These are phyloP conservation scores for Drosophila orosa DNA, from an alignment of 1,140 invertebrate genomes.

Conservation along the genomic window DNA sequence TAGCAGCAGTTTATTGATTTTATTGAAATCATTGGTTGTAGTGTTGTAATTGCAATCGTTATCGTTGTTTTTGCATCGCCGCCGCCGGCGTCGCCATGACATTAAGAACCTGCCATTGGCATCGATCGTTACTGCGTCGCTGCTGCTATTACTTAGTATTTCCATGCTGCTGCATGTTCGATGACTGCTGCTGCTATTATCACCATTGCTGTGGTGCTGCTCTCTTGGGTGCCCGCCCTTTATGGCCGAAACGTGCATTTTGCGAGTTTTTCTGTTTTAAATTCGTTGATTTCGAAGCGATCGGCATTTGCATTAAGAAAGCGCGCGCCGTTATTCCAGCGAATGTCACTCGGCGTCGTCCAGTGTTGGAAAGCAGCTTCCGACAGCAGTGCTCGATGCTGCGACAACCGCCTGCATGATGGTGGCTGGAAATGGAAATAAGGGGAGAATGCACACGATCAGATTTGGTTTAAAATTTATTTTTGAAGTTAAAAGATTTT, in stretches of 20 bases:
- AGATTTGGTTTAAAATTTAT: not conserved
- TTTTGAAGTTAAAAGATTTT: not conserved
- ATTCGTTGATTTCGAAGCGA: constrained; percentile 57
- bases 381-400: constrained; percentile 9
- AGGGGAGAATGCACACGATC: constrained; percentile 6
- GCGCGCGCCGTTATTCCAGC: constrained; percentile 33
- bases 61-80: constrained; percentile 54
- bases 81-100: constrained; percentile 73
- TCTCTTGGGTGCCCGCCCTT: constrained; percentile 29
- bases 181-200: constrained; percentile 19
- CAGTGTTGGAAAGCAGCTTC: constrained; percentile 48
- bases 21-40: constrained; percentile 78
- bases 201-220: constrained; percentile 12
- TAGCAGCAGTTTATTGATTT: constrained; percentile 83
- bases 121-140: constrained; percentile 35
- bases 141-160: constrained; percentile 25
- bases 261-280: constrained; percentile 53
- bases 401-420: constrained; percentile 34
- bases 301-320: constrained; percentile 34
- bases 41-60: constrained; percentile 77
- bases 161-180: constrained; percentile 38
- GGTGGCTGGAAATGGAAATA: constrained; percentile 37
- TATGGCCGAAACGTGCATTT: constrained; percentile 77
- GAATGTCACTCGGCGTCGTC: constrained; percentile 28
- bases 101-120: constrained; percentile 65